Base-by-base conservation (phyloP, 1,140 invertebrate species). In the Achatina immaculata region DNA sequence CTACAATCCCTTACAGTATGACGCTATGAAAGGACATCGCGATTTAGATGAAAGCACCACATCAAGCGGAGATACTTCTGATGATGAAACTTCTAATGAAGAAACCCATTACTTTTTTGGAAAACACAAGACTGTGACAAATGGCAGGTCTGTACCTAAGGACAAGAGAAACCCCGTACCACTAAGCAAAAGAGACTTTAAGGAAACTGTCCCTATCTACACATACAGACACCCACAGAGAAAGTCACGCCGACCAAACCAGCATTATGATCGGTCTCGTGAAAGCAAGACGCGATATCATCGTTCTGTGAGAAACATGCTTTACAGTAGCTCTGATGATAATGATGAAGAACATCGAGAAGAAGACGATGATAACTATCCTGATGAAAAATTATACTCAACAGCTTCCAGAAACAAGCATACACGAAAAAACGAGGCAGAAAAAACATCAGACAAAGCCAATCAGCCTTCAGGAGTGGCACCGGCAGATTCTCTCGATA, bases 111-210 rank as follows among this genome's bases (percentile, higher is more conserved):
- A 43, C 43, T 28, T 9, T 28, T 43, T 16, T 28, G 42, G 31
- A 9, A 43, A 73, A 73, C 7, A 24, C 6, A 43, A 11, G 4
- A 11, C 71, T 68, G 11, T 11, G 21, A 31, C 21, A 21, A 28
- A 68, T 28, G 11, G 11, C 9, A 68, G 9, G 9, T 11, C 14
- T 9, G 31, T 14, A 28, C 31, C 28, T 31, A 68, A 7, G 36
- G 31, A 40, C 6, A 38, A 40, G 19, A 40, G 7, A 73, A 48
- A 45, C 38, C 31, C 7, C 71, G 9, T 73, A n/a, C 11, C 14
- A 16, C 65, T 68, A n/a, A 68, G 65, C 34, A 76, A 76, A 40
- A 42, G 73, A 58, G 51, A 76, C 51, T 76, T 76, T 28, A 55
- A 42, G 19, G 51, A 55, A 76, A 16, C 45, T 14, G 51, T 55